Percentiles rank a stretch among this genome's conserved stretches.
Conservation (phyloP, 1,140 invertebrate genomes). For the Danaus plexippus region DNA sequence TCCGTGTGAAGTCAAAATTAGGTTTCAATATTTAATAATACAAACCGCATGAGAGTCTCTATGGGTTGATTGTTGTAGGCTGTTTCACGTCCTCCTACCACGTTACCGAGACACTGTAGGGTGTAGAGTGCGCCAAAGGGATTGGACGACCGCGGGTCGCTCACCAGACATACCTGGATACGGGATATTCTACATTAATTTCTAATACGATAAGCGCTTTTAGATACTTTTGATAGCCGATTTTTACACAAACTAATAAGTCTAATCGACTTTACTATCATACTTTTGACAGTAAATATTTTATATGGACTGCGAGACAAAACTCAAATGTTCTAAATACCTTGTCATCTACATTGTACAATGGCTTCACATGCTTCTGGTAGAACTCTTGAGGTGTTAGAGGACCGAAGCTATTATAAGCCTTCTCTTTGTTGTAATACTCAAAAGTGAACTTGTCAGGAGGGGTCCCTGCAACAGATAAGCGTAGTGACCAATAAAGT, state of each 20-base stretch:
- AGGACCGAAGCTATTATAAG: conserved; percentile 81
- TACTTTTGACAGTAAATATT: too few relatives aligned
- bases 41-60: conserved; percentile 79
- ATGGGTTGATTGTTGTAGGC: conserved; percentile 92
- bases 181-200: too few relatives aligned
- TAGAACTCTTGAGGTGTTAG: conserved; percentile 88
- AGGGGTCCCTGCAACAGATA: conserved; percentile 76
- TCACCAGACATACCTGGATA: conserved; percentile 83
- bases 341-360: conserved; percentile 89
- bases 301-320: too few relatives aligned
- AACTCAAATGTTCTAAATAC: conserved; percentile 50
- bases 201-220: too few relatives aligned
- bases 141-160: conserved; percentile 85
- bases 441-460: conserved; percentile 87
- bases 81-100: conserved; percentile 81
- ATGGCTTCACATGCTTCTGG: conserved; percentile 81
- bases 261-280: too few relatives aligned
- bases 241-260: too few relatives aligned
- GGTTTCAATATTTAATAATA: not conserved
- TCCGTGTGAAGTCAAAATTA: not conserved
- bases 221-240: too few relatives aligned
- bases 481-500: too few relatives aligned
- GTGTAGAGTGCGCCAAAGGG: conserved; percentile 85
- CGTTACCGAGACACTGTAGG: conserved; percentile 90
- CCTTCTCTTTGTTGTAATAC: conserved; percentile 90